Evolutionary conservation across 2,888 invertebrate species (phyloP), one percentile per base, ranked within the genome.

Genomic region (Parascotia fuliginaria): DNA sequence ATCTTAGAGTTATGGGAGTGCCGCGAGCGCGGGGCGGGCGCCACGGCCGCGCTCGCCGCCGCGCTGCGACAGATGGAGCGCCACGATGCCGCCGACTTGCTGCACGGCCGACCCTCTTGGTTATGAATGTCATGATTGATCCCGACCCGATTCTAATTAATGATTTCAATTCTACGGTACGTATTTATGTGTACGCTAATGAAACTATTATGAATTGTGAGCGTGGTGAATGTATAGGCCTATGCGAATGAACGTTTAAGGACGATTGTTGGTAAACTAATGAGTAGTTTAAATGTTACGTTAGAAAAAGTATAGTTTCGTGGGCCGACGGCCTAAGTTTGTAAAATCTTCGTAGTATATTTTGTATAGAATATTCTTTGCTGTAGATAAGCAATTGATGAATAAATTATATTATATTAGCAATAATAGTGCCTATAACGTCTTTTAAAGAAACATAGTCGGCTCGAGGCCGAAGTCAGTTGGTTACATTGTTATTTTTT

Each of bases 1-100:
- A 98, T 99, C 73, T 92, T 99, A 65, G 98, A 98, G 87, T 87
- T 99, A 69, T 99, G 98, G 98, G 98, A 98, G 86, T 98, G 98
- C 40, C 93, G 98, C 62, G 96, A 97, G 81, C 93, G 97, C 51
- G 96, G 96, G 60, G 95, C 96, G 44, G 95, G 96, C 42, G 97
- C 97, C 46, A 93, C 96, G 22, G 95, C 96, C 31, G 96, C 97
- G 74, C 93, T 98, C 58, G 91, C 85, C 15, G 79, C 87, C 29
- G 90, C 91, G 3, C 60, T 91, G 37, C 83, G 89, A 3, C 88
- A 87, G 51, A 86, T 90, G 83, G 92, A 89, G 46, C 81, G 90
- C 34, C 90, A 89, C 61, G 92, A 91, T 48, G 90, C 91, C 31
- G 90, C 91, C 1, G 91, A 91, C 55, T 57, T 91, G 24, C 80